phyloP scores from a whole-genome alignment of 1,140 invertebrate genomes.

The Piezodorus guildinii region DNA sequence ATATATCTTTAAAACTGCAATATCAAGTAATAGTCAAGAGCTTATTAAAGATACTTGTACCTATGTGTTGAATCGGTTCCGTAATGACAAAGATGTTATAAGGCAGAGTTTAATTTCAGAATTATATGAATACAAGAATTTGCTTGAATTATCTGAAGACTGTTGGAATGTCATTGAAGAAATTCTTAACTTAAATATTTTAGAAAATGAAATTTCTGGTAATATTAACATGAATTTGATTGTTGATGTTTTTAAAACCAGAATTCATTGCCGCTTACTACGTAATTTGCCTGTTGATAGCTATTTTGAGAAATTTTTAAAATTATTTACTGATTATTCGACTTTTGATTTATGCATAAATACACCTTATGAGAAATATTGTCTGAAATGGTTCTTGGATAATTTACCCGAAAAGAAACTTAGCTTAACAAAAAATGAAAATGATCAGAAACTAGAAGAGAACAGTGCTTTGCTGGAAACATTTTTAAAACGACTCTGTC shows the following conservation, averaged over 20 bases:
- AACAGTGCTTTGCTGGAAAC: neutral
- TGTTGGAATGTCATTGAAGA: constrained; percentile 7
- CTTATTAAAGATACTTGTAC: neutral
- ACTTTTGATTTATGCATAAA: neutral
- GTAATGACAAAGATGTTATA: neutral
- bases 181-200: constrained; percentile 6
- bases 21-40: neutral
- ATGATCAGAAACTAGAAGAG: neutral
- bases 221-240: neutral
- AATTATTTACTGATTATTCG: neutral
- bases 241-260: neutral
- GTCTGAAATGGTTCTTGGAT: constrained; percentile 6
- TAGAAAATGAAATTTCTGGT: neutral
- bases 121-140: neutral
- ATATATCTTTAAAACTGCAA: neutral
- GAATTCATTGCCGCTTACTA: neutral
- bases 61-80: neutral
- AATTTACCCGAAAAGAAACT: neutral
- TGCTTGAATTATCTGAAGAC: neutral
- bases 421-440: too few species aligned
- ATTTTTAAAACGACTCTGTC: neutral
- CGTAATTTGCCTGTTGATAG: neutral
- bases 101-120: neutral
- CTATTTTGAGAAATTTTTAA: neutral
- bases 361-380: constrained; percentile 11